Evolutionary conservation across 2,888 invertebrate species (phyloP), one percentile per base, ranked within the genome.

Genomic region (Polyommatus icarus): DNA sequence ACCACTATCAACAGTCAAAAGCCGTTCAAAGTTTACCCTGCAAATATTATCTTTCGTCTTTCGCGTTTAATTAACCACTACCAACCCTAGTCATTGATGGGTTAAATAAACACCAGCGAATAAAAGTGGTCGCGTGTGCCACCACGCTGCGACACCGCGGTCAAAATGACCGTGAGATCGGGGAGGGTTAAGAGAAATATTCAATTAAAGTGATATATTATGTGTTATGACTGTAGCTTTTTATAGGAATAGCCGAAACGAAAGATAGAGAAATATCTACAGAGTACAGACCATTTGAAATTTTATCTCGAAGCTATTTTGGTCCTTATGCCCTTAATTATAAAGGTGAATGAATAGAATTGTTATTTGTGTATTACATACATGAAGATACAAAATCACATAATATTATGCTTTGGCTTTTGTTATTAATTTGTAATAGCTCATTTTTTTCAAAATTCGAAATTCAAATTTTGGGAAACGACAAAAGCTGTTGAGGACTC

Each of bases 51-150:
- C 24, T 29, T 61, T 24, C 50, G 50, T 88, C 87, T 6, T 15
- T 67, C 67, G 6, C 29, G 29, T 32, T 32, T 67, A 67, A 67
- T 67, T 67, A 67, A 29, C 15, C 67, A 29, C 67, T 46, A 8
- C 12, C 73, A 73, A 46, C 73, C 73, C 73, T 73, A 73, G 12
- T 12, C 20, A 67, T 15, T 73, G 73, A 15, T 40, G 20, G 46
- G 36, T 20, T 87, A 88, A 87, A 89, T 89, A 90, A 91, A 92
- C 89, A 90, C 84, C 87, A 85, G 86, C 84, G 86, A 86, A 89
- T 89, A 88, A 89, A 90, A 89, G 87, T 86, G 84, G 92, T 88
- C 93, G 91, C 89, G 92, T 91, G 93, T 86, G 91, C 86, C 87
- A 84, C 85, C 87, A 87, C 87, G 87, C 89, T 82, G 88, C 82